phyloP scores from a whole-genome alignment of 2,113 vertebrate species.

The Cairina moschata region DNA sequence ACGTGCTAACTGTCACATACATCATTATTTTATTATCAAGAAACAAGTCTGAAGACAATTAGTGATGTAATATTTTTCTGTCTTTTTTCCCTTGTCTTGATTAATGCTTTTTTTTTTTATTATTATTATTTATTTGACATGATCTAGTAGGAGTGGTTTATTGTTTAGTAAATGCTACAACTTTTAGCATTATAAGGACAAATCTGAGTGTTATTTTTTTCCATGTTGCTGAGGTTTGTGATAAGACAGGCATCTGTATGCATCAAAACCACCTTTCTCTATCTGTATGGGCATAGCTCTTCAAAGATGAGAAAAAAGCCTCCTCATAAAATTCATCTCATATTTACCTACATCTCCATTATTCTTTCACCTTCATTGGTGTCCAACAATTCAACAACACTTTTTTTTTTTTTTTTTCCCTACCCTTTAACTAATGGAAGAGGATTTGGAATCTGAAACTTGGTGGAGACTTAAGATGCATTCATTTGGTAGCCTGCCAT shows the following conservation, averaged over 20 bases:
- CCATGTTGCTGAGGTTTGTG: neutral
- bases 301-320: neutral
- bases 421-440: neutral
- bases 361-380: slow-evolving; percentile 4
- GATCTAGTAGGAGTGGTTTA: neutral
- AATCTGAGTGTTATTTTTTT: neutral
- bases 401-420: neutral
- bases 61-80: neutral
- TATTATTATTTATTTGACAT: neutral
- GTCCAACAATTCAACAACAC: neutral
- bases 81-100: neutral
- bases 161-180: neutral
- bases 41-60: neutral
- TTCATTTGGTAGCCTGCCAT: neutral
- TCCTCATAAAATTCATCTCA: neutral
- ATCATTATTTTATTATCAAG: neutral
- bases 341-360: neutral
- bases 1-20: fast-evolving
- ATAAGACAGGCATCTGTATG: neutral
- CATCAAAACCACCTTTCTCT: neutral
- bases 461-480: neutral
- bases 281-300: neutral
- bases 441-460: neutral
- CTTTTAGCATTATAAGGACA: neutral
- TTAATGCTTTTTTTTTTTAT: neutral